phyloP scores from a whole-genome alignment of 2,113 vertebrate species.

The Centrocercus urophasianus region DNA sequence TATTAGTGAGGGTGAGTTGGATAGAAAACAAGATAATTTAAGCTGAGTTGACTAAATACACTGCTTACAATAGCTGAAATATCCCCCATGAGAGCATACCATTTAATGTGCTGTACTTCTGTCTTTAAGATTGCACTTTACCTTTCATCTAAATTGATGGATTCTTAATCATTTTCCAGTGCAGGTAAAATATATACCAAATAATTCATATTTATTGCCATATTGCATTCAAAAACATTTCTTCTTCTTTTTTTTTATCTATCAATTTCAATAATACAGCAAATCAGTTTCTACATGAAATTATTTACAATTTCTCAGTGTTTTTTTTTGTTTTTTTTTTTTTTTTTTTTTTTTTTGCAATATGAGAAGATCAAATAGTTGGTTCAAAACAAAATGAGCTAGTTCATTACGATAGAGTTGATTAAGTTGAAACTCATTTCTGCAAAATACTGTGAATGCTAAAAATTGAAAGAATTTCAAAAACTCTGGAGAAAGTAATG shows the following conservation, averaged over 20 bases:
- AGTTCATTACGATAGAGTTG: background rate
- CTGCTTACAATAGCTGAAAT: background rate
- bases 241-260: background rate
- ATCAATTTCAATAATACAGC: background rate
- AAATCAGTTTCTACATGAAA: background rate
- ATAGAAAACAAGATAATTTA: background rate
- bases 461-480: background rate
- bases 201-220: background rate
- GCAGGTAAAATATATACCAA: background rate
- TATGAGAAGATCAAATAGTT: background rate
- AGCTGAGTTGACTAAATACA: background rate
- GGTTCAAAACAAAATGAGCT: background rate
- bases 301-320: background rate
- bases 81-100: background rate
- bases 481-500: background rate
- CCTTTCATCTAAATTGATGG: background rate
- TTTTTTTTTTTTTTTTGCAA: background rate
- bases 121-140: background rate
- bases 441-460: background rate
- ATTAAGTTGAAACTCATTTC: background rate
- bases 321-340: background rate
- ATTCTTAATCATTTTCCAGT: background rate
- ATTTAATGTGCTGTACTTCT: background rate
- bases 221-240: background rate
- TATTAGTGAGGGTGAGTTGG: background rate